Conservation (phyloP, 1,140 invertebrate genomes). For the Musca vetustissima region DNA sequence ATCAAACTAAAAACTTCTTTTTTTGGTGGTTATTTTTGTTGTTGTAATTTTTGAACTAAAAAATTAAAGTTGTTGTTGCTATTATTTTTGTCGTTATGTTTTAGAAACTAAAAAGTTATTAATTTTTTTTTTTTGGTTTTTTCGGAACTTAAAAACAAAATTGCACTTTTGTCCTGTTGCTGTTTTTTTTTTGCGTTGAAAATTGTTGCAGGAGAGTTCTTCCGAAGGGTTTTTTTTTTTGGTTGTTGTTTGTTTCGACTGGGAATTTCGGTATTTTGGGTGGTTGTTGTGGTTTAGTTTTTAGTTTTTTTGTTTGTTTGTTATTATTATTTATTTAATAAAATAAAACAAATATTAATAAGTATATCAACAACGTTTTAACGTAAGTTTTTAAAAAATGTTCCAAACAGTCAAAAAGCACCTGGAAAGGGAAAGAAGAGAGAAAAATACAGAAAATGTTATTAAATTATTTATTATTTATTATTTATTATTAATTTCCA, state of each 20-base stretch:
- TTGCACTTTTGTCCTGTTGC: constrained; percentile 26
- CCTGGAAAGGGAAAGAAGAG: constrained; percentile 37
- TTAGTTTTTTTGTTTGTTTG: too few relatives aligned
- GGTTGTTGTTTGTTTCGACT: not conserved
- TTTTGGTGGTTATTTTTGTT: constrained; percentile 13
- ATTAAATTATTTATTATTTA: constrained; percentile 1
- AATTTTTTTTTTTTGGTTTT: not conserved
- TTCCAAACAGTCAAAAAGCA: constrained; percentile 57
- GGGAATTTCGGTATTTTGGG: constrained; percentile 17
- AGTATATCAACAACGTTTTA: constrained; percentile 56
- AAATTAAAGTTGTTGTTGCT: not conserved
- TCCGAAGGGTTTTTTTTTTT: not conserved
- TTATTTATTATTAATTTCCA: not conserved
- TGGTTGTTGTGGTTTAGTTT: too few relatives aligned
- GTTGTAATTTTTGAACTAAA: constrained; percentile 4
- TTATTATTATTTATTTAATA: constrained; percentile 9
- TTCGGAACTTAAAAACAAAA: constrained; percentile 19
- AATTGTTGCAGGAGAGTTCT: constrained; percentile 2
- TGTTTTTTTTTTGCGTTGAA: too few relatives aligned
- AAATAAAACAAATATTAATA: constrained; percentile 54
- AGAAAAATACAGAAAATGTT: constrained; percentile 17
- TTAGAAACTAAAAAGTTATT: too few relatives aligned
- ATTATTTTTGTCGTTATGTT: too few relatives aligned
- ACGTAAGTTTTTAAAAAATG: constrained; percentile 56
- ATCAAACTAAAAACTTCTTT: constrained; percentile 51